phyloP scores from a whole-genome alignment of 2,113 vertebrate genomes.

The Hippolais icterina region DNA sequence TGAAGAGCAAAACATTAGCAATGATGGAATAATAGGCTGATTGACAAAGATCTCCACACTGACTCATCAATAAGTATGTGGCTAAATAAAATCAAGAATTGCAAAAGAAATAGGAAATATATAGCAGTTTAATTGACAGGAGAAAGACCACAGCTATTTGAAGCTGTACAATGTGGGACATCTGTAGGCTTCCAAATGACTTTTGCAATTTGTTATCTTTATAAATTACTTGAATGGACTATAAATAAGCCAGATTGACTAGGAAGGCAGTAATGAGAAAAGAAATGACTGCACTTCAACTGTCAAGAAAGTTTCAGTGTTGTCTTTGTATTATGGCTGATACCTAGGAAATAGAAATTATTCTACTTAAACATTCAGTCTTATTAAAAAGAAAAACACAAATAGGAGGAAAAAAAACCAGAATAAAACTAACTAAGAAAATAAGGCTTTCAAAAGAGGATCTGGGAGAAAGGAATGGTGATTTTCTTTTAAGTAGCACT shows the following conservation, averaged over 20 bases:
- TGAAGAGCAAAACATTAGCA: not conserved
- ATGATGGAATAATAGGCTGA: not conserved
- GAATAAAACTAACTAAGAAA: conserved; percentile 26
- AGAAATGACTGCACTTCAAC: conserved; percentile 34
- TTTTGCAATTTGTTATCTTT: conserved; percentile 51
- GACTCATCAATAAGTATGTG: not conserved
- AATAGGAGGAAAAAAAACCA: conserved; percentile 44
- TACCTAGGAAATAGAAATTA: conserved; percentile 63
- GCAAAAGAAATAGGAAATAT: not conserved
- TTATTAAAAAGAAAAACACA: conserved; percentile 38
- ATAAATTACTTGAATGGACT: conserved; percentile 54
- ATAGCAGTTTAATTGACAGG: not conserved
- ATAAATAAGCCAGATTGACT: conserved; percentile 52
- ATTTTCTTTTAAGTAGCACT: not conserved
- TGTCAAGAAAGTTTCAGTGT: conserved; percentile 50
- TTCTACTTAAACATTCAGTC: conserved; percentile 50
- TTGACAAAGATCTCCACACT: not conserved
- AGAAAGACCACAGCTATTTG: not conserved
- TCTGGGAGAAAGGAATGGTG: not conserved
- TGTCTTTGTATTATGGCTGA: conserved; percentile 42
- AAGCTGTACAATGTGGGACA: not conserved
- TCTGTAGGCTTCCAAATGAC: conserved; percentile 21
- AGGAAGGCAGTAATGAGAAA: conserved; percentile 47
- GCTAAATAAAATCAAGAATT: conserved; percentile 13
- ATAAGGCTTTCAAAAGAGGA: conserved; percentile 32